Conservation (phyloP, 2,113 vertebrate species). For the Arothron firmamentum region DNA sequence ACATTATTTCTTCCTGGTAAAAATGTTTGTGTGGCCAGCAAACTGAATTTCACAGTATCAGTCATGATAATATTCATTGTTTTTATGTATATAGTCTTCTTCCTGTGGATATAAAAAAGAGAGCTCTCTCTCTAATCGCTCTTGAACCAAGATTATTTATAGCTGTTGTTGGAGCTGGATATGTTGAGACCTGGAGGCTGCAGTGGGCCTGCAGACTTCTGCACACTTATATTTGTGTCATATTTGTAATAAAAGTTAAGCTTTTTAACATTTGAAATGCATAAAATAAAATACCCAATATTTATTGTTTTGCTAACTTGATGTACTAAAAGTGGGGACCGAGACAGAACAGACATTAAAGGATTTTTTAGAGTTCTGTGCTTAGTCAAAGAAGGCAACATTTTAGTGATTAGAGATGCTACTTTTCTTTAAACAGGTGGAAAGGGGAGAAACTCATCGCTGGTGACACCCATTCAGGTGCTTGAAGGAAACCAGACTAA, state of each 20-base stretch:
- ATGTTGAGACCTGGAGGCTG: constrained; percentile 45
- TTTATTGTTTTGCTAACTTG: too few relatives aligned
- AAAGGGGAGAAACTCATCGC: constrained; percentile 32
- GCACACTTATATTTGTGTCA: neutral
- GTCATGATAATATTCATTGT: neutral
- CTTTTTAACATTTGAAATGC: too few relatives aligned
- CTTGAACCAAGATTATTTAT: constrained; percentile 42
- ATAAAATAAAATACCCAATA: neutral
- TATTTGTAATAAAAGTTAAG: too few relatives aligned
- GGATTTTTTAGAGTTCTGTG: neutral
- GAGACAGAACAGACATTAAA: neutral
- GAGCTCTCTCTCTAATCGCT: neutral
- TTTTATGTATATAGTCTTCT: neutral
- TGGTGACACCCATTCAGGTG: constrained; percentile 56
- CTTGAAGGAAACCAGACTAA: constrained; percentile 29
- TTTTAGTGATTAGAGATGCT: constrained; percentile 37
- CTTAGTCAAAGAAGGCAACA: neutral
- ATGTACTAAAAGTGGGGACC: too few relatives aligned
- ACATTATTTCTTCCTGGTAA: constrained; percentile 10
- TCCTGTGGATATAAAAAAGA: constrained; percentile 6
- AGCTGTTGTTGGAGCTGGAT: constrained; percentile 6
- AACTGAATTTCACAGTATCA: neutral
- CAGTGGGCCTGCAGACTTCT: constrained; percentile 39
- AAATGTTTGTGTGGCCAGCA: neutral
- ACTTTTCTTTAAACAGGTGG: constrained; percentile 62